Evolutionary conservation across 2,797 vertebrate genomes (phyloP).

Genomic region (Clarias platycephalus): DNA sequence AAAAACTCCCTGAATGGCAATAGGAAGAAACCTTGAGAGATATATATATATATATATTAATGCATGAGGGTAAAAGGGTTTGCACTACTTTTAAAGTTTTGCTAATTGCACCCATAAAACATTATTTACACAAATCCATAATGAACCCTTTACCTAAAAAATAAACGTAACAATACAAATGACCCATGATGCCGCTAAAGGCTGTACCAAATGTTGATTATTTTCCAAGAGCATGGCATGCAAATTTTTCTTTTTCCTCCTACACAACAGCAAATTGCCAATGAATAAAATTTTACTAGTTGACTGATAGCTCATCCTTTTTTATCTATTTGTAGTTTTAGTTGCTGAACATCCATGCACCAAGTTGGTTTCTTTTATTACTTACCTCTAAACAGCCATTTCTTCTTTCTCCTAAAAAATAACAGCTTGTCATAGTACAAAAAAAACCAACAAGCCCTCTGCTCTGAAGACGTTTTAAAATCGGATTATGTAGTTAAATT

Average conservation of each 20-base stretch:
- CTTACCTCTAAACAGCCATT: background rate
- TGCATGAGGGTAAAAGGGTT: too few relatives aligned
- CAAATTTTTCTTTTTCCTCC: too few relatives aligned
- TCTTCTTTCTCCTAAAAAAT: background rate
- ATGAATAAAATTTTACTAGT: background rate
- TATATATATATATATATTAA: too few relatives aligned
- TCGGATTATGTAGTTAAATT: background rate
- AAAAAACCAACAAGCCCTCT: background rate
- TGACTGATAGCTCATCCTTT: background rate
- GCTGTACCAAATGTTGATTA: background rate
- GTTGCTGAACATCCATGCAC: background rate
- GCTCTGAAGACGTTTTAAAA: background rate
- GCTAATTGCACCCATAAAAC: background rate
- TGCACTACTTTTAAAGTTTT: background rate
- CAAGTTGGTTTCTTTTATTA: background rate
- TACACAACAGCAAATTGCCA: background rate
- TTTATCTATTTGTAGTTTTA: background rate
- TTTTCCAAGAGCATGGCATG: background rate
- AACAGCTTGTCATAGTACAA: background rate
- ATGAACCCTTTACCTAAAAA: background rate
- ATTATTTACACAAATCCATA: background rate
- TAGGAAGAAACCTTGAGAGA: too few relatives aligned
- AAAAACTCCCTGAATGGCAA: too few relatives aligned
- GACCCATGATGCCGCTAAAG: background rate
- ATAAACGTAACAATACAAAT: background rate